phyloP scores from a whole-genome alignment of 1,140 invertebrate species.

The Nasonia longicornis region DNA sequence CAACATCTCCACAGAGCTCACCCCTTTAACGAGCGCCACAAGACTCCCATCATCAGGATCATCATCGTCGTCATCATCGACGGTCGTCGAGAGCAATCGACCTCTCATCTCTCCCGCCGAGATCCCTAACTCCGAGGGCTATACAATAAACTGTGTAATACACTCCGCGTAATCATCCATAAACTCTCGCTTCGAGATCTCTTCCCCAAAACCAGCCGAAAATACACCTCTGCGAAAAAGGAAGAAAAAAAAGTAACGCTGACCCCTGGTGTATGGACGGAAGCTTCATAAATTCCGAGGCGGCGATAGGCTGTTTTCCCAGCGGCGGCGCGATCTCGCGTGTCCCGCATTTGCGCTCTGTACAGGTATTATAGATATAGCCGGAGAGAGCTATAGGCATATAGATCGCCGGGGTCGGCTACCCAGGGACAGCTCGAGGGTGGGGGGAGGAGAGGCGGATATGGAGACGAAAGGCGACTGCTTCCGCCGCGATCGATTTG shows the following conservation, averaged over 20 bases:
- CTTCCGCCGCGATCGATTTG: slow-evolving; percentile 60
- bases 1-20: no score
- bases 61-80: no score
- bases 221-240: background rate
- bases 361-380: background rate
- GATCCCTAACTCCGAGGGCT: no score
- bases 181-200: no score
- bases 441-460: slow-evolving; percentile 17
- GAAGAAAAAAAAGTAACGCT: background rate
- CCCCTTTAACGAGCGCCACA: no score
- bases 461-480: slow-evolving; percentile 58
- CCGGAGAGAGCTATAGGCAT: background rate
- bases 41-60: no score
- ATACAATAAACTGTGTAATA: no score
- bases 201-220: background rate
- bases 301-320: background rate
- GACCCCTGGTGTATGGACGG: no score
- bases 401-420: background rate
- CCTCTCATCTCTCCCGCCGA: no score
- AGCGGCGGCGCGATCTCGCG: background rate
- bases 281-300: background rate
- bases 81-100: no score
- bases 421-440: background rate
- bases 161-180: no score
- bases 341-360: background rate